phyloP scores from a whole-genome alignment of 2,888 invertebrate species.

The Spatulosminthurus flaviceps region DNA sequence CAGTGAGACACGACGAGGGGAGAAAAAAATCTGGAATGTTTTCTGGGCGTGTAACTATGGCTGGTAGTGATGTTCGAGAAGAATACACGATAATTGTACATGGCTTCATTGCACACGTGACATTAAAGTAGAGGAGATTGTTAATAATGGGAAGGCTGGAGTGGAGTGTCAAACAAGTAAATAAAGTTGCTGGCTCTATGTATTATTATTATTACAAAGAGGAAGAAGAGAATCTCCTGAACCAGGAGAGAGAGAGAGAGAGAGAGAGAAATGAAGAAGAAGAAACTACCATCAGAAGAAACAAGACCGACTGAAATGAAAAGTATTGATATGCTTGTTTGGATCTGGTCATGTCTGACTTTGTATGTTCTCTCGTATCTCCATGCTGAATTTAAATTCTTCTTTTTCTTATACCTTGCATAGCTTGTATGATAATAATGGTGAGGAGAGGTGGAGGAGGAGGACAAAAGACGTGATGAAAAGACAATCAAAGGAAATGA shows the following conservation, averaged over 20 bases:
- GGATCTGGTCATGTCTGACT: slow-evolving; percentile 6
- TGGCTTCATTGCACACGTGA: slow-evolving; percentile 33
- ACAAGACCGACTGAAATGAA: not conserved
- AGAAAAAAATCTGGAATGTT: slow-evolving; percentile 7
- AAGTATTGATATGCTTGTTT: slow-evolving; percentile 26
- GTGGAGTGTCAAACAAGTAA: slow-evolving; percentile 29
- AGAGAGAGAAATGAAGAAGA: not conserved
- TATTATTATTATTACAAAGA: too few species aligned
- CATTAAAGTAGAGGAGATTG: slow-evolving; percentile 1
- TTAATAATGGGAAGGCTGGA: not conserved
- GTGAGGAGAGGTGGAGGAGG: slow-evolving; percentile 12
- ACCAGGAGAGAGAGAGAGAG: not conserved
- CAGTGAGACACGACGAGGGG: not conserved
- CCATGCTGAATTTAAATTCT: not conserved
- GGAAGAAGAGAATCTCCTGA: not conserved
- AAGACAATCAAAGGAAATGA: slow-evolving; percentile 56
- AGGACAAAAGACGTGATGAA: slow-evolving; percentile 53
- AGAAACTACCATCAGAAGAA: not conserved
- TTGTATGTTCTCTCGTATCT: not conserved
- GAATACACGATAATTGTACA: slow-evolving; percentile 35
- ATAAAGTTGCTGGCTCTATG: slow-evolving; percentile 26
- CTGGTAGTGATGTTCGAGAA: slow-evolving; percentile 34
- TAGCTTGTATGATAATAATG: slow-evolving; percentile 9
- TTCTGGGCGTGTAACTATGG: slow-evolving; percentile 24
- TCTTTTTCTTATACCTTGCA: not conserved